Evolutionary conservation across 1,140 invertebrate genomes (phyloP), one percentile per base, ranked within the genome.

Genomic region (Nebria ingens): DNA sequence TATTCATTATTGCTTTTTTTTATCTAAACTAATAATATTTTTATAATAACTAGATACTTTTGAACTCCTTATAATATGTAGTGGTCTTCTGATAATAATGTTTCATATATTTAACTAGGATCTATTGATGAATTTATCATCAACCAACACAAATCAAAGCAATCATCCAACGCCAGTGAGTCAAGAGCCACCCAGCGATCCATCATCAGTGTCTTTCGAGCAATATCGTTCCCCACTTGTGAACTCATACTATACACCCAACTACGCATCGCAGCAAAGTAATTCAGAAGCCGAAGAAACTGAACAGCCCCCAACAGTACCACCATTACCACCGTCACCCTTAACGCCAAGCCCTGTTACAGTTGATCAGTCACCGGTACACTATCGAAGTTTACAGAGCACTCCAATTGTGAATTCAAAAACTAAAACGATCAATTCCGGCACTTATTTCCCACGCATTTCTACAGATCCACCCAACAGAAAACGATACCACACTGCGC

Each of bases 401-500:
- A 65, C 68, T n/a, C 60, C 67, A 12, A 59, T 60, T 21, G 55
- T 65, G 29, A 69, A 61, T 59, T 61, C 68, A 29, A 68, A 66
- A 53, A 65, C 68, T 29, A 68, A 65, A 54, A 62, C 62, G 51
- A 63, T 65, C 57, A 67, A 64, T 62, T 56, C 67, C 40, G 62
- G 61, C 19, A 68, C 64, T 61, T 64, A 67, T 60, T 68, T 65
- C 58, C 62, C 66, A 34, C 64, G 64, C 53, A 62, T 66, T 51
- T 63, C 62, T 23, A 62, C 63, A 11, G 71, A 73, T 56, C 65
- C 72, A 49, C 64, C 70, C 19, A 65, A 64, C 52, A 63, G 72
- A 55, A 81, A 81, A 65, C 70, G 76, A 51, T 81, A 77, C 70
- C 76, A 81, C 58, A 81, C 79, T 4, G 74, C 79, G 2, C 79